Conservation (phyloP, 2,888 invertebrate genomes). For the Lasioglossum villosulum region DNA sequence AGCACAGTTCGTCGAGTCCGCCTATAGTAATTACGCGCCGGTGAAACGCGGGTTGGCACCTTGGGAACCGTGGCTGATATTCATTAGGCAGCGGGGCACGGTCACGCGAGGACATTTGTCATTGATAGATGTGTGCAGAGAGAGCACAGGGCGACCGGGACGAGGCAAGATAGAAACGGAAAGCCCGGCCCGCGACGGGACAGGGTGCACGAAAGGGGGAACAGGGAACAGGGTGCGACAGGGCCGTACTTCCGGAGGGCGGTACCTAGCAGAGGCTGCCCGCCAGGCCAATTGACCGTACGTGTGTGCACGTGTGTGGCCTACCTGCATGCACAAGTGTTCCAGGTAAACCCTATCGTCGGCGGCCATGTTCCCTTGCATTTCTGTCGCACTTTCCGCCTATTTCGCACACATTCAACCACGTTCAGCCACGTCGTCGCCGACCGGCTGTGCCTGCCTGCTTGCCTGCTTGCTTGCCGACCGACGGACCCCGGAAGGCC, state of each 20-base stretch:
- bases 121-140: conserved; percentile 56
- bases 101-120: conserved; percentile 73
- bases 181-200: neutral
- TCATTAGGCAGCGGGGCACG: conserved; percentile 70
- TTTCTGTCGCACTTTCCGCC: conserved; percentile 56
- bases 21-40: conserved; percentile 63
- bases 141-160: conserved; percentile 9
- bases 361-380: conserved; percentile 77
- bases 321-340: conserved; percentile 70
- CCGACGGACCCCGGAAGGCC: conserved; percentile 21
- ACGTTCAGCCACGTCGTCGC: conserved; percentile 10
- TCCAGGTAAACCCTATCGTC: conserved; percentile 73
- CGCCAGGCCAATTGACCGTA: conserved; percentile 62
- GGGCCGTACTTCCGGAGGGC: conserved; percentile 79
- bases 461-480: neutral
- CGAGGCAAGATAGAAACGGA: neutral
- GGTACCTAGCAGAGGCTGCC: conserved; percentile 67
- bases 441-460: neutral
- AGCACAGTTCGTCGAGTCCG: conserved; percentile 24
- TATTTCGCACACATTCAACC: conserved; percentile 46
- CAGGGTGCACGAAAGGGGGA: conserved; percentile 11
- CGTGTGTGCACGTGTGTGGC: conserved; percentile 66
- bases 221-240: conserved; percentile 64
- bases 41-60: conserved; percentile 68
- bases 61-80: conserved; percentile 65